phyloP scores from a whole-genome alignment of 2,888 invertebrate species.

The Hedya salicella region DNA sequence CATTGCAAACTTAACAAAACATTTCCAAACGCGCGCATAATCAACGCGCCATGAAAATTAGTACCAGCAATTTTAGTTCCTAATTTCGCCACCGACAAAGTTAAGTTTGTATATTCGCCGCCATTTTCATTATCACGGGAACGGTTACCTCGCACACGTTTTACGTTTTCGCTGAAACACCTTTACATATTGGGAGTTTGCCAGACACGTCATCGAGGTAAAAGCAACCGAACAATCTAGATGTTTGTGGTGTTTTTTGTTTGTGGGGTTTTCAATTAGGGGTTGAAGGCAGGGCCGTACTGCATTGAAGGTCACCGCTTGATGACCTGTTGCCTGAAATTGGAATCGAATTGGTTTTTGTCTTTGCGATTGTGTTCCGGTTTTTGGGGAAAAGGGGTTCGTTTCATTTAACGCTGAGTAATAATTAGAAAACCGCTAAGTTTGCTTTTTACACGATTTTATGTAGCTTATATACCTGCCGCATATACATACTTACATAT shows the following conservation, averaged over 20 bases:
- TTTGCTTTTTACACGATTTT: neutral
- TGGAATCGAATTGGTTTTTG: constrained; percentile 32
- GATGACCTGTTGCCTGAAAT: constrained; percentile 41
- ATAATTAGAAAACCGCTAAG: neutral
- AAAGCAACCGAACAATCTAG: constrained; percentile 24
- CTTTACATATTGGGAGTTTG: constrained; percentile 35
- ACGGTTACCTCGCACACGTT: constrained; percentile 19
- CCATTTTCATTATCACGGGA: constrained; percentile 39
- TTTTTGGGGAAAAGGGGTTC: neutral
- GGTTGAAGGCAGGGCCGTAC: constrained; percentile 25
- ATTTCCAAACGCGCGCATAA: constrained; percentile 2
- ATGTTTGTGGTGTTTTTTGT: constrained; percentile 14
- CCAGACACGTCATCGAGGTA: neutral
- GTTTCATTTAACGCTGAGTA: constrained; percentile 1
- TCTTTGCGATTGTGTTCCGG: constrained; percentile 12
- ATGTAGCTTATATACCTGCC: neutral
- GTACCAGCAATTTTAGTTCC: constrained; percentile 20
- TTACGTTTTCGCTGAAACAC: constrained; percentile 41
- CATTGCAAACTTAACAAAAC: constrained; percentile 18
- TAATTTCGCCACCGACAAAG: constrained; percentile 21
- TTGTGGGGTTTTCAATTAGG: constrained; percentile 24
- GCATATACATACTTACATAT: too few relatives aligned
- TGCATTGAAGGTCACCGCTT: constrained; percentile 34
- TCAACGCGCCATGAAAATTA: constrained; percentile 8
- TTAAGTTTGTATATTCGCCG: constrained; percentile 33